Conservation (phyloP, 2,113 vertebrate genomes). For the Orcinus orca region DNA sequence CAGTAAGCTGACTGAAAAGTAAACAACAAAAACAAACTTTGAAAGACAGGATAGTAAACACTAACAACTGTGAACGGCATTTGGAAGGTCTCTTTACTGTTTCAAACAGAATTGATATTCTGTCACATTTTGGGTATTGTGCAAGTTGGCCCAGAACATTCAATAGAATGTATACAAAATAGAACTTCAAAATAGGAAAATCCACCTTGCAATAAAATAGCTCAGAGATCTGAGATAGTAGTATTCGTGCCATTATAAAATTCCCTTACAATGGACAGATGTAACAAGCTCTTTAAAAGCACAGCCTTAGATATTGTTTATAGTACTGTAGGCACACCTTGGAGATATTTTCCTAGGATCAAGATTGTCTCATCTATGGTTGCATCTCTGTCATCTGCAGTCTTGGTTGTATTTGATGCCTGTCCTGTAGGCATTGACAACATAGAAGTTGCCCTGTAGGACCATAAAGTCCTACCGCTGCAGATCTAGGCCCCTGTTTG, state of each 20-base stretch:
- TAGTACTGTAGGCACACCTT: not conserved
- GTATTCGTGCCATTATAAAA: not conserved
- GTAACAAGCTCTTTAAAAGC: conserved; percentile 7
- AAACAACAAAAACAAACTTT: not conserved
- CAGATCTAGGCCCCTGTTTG: not conserved
- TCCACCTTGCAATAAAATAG: not conserved
- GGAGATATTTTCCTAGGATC: not conserved
- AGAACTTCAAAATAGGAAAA: conserved; percentile 10
- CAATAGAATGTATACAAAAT: not conserved
- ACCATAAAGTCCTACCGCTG: not conserved
- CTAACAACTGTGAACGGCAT: not conserved
- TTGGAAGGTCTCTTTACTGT: conserved; percentile 36
- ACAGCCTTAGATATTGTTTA: not conserved
- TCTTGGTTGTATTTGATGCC: not conserved
- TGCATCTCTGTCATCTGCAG: not conserved
- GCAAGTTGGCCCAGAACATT: conserved; percentile 26
- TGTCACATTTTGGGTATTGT: conserved; percentile 14
- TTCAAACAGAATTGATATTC: conserved; percentile 15
- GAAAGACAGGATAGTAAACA: not conserved
- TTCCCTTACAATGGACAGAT: not conserved
- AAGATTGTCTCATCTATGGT: not conserved
- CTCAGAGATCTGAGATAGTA: not conserved
- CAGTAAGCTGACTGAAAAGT: conserved; percentile 6
- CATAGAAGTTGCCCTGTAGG: not conserved
- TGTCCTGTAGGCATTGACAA: not conserved